These are phyloP conservation scores for Halocynthia roretzi DNA, from an alignment of 23 tunicate genomes.

Conservation along the genomic window DNA sequence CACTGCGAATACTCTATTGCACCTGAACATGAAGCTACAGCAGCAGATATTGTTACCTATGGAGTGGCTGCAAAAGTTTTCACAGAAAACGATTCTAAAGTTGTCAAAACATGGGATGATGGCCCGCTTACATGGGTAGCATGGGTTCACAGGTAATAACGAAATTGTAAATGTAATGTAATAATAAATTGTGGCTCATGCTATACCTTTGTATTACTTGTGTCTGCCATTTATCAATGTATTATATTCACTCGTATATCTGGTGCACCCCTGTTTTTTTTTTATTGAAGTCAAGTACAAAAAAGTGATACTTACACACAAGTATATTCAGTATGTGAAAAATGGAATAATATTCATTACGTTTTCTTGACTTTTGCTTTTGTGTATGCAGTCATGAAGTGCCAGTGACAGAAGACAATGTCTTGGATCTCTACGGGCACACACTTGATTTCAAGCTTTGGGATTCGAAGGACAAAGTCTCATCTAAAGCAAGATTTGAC, in stretches of 20 bases:
- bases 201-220: background rate
- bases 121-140: constrained; percentile 78
- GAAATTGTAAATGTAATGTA: background rate
- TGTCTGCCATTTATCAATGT: background rate
- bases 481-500: constrained; percentile 71
- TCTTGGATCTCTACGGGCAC: constrained; percentile 47
- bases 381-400: constrained; percentile 55
- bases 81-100: constrained; percentile 69
- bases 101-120: constrained; percentile 93
- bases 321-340: too few species aligned
- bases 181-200: background rate
- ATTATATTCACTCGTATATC: background rate
- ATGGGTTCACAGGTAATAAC: constrained; percentile 65
- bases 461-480: constrained; percentile 76
- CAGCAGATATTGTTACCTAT: constrained; percentile 82
- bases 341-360: too few species aligned
- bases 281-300: too few species aligned
- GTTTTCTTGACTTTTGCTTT: background rate
- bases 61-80: constrained; percentile 89
- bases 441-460: constrained; percentile 57
- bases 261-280: background rate
- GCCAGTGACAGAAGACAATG: constrained; percentile 41
- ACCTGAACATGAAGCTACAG: constrained; percentile 40
- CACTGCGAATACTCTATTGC: constrained; percentile 68
- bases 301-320: too few species aligned